Conservation (phyloP, 2,113 vertebrate species). For the Uropsilus gracilis region DNA sequence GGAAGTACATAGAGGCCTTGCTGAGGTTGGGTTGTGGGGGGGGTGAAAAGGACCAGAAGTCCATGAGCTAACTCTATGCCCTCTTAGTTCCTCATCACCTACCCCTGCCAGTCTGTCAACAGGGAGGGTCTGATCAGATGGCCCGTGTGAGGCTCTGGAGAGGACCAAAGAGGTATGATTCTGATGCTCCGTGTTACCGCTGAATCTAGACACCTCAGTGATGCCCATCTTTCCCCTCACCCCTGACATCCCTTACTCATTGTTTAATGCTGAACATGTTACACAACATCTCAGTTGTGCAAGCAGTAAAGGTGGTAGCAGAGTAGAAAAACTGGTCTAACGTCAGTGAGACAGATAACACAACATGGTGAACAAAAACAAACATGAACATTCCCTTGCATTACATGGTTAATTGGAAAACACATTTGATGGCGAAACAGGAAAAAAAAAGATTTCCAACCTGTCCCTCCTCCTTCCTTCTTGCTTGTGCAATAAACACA, state of each 20-base stretch:
- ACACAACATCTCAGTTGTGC: neutral
- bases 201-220: neutral
- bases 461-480: neutral
- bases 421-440: neutral
- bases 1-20: neutral
- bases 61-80: neutral
- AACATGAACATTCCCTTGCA: neutral
- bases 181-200: neutral
- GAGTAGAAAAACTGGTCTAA: conserved; percentile 42
- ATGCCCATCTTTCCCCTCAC: neutral
- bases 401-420: conserved; percentile 29
- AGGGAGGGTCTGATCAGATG: neutral
- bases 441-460: neutral
- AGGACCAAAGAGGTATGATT: neutral
- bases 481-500: neutral
- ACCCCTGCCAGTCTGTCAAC: neutral
- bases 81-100: neutral
- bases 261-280: neutral
- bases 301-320: neutral
- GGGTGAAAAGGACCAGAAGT: neutral
- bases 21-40: neutral
- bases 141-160: neutral
- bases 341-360: conserved; percentile 22
- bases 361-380: neutral
- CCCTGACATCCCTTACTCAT: neutral